Evolutionary conservation across 35 echinoderm and acorn worm species (phyloP).

Genomic region (Ophioderma brevispina): DNA sequence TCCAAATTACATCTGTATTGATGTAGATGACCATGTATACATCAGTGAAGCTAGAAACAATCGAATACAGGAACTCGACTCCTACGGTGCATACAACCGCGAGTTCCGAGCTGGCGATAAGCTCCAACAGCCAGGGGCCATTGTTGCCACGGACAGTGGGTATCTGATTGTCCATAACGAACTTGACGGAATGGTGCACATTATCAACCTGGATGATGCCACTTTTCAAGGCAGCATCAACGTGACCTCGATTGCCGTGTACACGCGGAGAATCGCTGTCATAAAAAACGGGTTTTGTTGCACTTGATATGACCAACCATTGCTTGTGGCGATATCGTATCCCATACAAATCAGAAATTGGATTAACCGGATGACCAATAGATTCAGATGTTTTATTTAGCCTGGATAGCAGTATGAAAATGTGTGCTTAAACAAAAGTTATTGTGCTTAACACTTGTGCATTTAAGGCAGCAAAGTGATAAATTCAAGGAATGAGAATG

Average conservation of each 20-base stretch:
- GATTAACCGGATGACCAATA: too few relatives aligned
- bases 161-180: slow-evolving; percentile 78
- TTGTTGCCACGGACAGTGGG: slow-evolving; percentile 65
- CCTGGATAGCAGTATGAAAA: too few relatives aligned
- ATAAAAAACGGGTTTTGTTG: slow-evolving; percentile 66
- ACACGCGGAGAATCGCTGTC: slow-evolving; percentile 65
- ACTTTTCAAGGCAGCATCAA: slow-evolving; percentile 52
- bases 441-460: too few relatives aligned
- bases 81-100: slow-evolving; percentile 54
- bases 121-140: slow-evolving; percentile 69
- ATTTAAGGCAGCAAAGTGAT: too few relatives aligned
- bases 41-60: slow-evolving; percentile 74
- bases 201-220: slow-evolving; percentile 72
- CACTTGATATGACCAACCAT: slow-evolving; percentile 75
- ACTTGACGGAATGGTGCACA: slow-evolving; percentile 67
- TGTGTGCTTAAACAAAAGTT: too few relatives aligned
- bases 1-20: slow-evolving; percentile 73
- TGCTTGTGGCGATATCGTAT: slow-evolving; percentile 87
- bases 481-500: too few relatives aligned
- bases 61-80: slow-evolving; percentile 68
- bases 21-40: slow-evolving; percentile 61
- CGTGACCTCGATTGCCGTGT: slow-evolving; percentile 60
- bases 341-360: slow-evolving; percentile 61
- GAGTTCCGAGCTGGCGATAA: slow-evolving; percentile 78
- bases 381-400: too few relatives aligned